Evolutionary conservation across 2,113 vertebrate genomes (phyloP), one percentile per base, ranked within the genome.

Genomic region (Thryonomys swinderianus): DNA sequence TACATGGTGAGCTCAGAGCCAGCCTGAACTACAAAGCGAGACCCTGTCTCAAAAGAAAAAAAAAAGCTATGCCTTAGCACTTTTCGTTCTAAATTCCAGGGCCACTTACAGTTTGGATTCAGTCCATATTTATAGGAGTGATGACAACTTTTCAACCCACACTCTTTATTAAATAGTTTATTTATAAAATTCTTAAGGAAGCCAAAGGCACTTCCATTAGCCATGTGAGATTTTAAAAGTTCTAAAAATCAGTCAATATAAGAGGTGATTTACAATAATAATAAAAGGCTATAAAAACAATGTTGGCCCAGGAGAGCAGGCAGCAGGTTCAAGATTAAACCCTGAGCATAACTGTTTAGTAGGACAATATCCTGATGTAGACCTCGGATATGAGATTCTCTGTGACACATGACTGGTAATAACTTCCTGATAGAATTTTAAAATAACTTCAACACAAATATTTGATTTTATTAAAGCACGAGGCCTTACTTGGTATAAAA

Each of bases 81-180:
- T 85, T 74, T 83, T 74, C 57, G 61, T 78, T 83, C 66, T 79
- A 40, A 92, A 67, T 34, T 71, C 81, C 85, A 82, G 76, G 51
- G 61, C 40, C n/a, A 76, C 27, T 78, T 71, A 71, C 30, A 69
- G 7, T 5, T 10, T 90, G 61, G 59, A 67, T n/a, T 74, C 55
- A 62, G 14, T 69, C n/a, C 42, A 3, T 64, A 55, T 51, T 45
- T 37, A 83, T 1, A 64, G 5, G 59, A 94, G 18, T 61, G 55
- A 94, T 61, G 51, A 90, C 62, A 87, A 11, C 42, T 90, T 92
- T 93, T 84, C 23, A 53, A 11, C 55, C 59, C 16, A 62, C 2
- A 16, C 67, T 85, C 85, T 91, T 94, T 95, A 91, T 85, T 81
- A 91, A 95, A 96, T 51, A 66, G 53, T 96, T 97, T 93, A 91